These are phyloP conservation scores for Zaprionus vittiger DNA, from an alignment of 1,140 invertebrate species.

Conservation along the genomic window DNA sequence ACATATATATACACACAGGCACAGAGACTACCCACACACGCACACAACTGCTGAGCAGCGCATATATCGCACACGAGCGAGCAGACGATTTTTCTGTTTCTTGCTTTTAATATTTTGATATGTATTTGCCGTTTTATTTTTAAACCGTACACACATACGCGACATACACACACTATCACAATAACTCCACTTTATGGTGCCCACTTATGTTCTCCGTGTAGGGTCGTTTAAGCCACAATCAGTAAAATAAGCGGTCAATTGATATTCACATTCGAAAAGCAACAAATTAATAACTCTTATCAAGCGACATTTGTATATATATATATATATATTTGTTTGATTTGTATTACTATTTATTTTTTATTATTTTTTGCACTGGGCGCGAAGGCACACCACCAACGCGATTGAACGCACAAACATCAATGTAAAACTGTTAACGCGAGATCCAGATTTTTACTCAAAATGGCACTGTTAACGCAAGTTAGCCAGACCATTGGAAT, in stretches of 20 bases:
- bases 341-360: conserved; percentile 9
- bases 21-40: conserved; percentile 4
- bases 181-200: conserved; percentile 23
- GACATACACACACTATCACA: conserved; percentile 27
- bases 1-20: conserved; percentile 5
- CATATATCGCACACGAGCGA: conserved; percentile 17
- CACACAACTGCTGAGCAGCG: conserved; percentile 38
- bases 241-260: conserved; percentile 2
- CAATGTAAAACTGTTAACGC: conserved; percentile 28
- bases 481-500: conserved; percentile 30
- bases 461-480: conserved; percentile 39
- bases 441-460: conserved; percentile 26
- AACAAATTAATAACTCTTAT: conserved; percentile 17
- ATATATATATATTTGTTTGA: background rate
- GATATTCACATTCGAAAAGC: conserved; percentile 8
- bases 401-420: conserved; percentile 42
- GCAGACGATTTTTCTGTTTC: conserved; percentile 52
- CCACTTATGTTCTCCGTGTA: conserved; percentile 11
- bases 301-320: background rate
- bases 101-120: conserved; percentile 73
- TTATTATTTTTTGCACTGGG: conserved; percentile 22
- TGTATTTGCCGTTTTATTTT: conserved; percentile 80
- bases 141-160: conserved; percentile 60
- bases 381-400: conserved; percentile 41
- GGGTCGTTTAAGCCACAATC: background rate